Evolutionary conservation across 1,140 invertebrate species (phyloP).

Genomic region (Agrypnia vestita): DNA sequence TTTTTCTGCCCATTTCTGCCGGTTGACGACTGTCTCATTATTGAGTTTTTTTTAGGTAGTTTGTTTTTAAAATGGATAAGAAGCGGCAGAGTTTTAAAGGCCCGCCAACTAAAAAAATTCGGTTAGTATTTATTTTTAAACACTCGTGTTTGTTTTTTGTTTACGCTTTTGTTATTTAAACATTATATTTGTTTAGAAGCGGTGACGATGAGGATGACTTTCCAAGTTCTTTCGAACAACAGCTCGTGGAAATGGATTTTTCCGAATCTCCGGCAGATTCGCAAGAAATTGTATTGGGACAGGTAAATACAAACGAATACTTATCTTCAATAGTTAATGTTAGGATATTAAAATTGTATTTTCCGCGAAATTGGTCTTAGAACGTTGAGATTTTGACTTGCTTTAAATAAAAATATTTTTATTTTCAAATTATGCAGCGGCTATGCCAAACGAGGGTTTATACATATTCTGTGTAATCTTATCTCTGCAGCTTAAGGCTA

Average conservation of each 20-base stretch:
- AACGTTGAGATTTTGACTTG: no score
- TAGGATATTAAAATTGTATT: neutral
- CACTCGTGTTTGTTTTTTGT: neutral
- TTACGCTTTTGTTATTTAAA: neutral
- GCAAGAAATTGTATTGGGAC: constrained; percentile 71
- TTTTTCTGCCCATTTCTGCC: neutral
- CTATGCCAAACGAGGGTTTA: no score
- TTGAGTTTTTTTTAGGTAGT: neutral
- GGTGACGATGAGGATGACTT: constrained; percentile 74
- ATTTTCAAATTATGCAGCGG: no score
- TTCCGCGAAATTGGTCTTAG: no score
- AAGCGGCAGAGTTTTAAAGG: constrained; percentile 53
- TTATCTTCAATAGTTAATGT: constrained; percentile 7
- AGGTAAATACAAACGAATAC: constrained; percentile 58
- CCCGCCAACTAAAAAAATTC: constrained; percentile 58
- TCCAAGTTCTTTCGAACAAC: constrained; percentile 75
- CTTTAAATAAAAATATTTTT: no score
- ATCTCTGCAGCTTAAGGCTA: no score
- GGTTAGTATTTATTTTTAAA: constrained; percentile 41
- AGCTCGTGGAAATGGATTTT: constrained; percentile 75
- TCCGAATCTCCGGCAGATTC: constrained; percentile 68
- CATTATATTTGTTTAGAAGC: constrained; percentile 35
- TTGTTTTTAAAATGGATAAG: constrained; percentile 52
- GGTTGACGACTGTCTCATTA: no score
- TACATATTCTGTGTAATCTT: no score